Evolutionary conservation across 1,140 invertebrate genomes (phyloP).

Genomic region (Polypedilum pembai): DNA sequence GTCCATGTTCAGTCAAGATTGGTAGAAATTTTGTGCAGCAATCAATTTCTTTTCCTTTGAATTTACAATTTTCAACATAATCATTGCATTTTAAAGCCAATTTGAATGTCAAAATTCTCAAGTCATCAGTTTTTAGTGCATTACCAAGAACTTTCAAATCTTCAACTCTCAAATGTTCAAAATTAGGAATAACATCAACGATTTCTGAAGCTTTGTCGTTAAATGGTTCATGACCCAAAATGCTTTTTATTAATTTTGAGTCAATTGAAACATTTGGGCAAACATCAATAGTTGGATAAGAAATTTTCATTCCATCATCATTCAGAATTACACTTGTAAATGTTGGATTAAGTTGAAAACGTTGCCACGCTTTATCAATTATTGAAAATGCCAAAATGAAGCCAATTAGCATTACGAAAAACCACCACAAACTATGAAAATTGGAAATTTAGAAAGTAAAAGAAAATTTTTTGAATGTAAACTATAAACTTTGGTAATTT

Average conservation of each 20-base stretch:
- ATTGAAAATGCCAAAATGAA: slow-evolving; percentile 6
- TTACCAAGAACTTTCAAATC: background rate
- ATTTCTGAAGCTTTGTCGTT: background rate
- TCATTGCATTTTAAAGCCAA: slow-evolving; percentile 50
- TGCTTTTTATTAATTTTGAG: background rate
- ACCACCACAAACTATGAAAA: background rate
- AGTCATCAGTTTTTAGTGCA: background rate
- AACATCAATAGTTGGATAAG: background rate
- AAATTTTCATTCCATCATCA: background rate
- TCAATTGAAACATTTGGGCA: background rate
- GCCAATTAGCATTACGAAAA: background rate
- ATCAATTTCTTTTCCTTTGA: slow-evolving; percentile 52
- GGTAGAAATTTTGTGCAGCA: slow-evolving; percentile 54
- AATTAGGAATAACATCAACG: background rate
- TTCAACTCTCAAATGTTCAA: background rate
- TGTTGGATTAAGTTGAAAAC: background rate
- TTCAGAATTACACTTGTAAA: background rate
- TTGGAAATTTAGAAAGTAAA: too few relatives aligned
- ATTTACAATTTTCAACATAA: slow-evolving; percentile 51
- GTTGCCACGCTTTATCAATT: background rate
- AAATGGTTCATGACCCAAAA: background rate
- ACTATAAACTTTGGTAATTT: too few relatives aligned
- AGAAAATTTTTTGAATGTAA: too few relatives aligned
- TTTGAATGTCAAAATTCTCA: slow-evolving; percentile 37
- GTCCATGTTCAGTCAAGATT: slow-evolving; percentile 61